These are phyloP conservation scores for Actenoides hombroni DNA, from an alignment of 2,113 vertebrate genomes.

Conservation along the genomic window DNA sequence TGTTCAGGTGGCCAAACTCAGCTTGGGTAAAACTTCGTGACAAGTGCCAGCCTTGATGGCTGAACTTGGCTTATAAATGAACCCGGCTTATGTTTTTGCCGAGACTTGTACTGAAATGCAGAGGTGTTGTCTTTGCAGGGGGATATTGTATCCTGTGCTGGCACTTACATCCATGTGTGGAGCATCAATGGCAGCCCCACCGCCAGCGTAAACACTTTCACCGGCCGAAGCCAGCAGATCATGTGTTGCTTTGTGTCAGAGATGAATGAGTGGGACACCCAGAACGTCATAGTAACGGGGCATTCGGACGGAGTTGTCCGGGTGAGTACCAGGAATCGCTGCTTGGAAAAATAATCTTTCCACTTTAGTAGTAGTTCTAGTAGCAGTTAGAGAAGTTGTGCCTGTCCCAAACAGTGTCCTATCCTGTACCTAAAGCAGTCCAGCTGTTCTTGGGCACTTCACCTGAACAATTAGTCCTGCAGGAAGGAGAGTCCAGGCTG, in stretches of 20 bases:
- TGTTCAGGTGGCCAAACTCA: background rate
- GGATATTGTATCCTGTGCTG: conserved; percentile 93
- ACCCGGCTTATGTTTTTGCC: background rate
- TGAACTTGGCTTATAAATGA: background rate
- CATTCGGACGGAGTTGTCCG: conserved; percentile 96
- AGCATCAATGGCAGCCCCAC: conserved; percentile 97
- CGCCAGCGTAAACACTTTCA: conserved; percentile 95
- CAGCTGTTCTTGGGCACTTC: background rate
- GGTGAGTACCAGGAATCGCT: conserved; percentile 66
- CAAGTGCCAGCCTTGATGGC: background rate
- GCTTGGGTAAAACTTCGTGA: background rate
- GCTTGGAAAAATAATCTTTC: background rate
- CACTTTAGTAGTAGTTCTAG: background rate
- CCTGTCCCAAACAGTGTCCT: background rate
- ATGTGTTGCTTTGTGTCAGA: conserved; percentile 95
- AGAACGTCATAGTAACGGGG: conserved; percentile 96
- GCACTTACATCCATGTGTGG: conserved; percentile 95
- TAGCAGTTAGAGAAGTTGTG: background rate
- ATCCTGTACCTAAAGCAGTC: background rate
- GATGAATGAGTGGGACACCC: conserved; percentile 99
- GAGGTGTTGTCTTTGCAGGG: conserved; percentile 75
- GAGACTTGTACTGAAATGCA: background rate
- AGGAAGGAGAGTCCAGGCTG: background rate
- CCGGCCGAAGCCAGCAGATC: conserved; percentile 94
- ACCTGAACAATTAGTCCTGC: background rate